Evolutionary conservation across 2,113 vertebrate genomes (phyloP).

Genomic region (Malurus alboscapulatus): DNA sequence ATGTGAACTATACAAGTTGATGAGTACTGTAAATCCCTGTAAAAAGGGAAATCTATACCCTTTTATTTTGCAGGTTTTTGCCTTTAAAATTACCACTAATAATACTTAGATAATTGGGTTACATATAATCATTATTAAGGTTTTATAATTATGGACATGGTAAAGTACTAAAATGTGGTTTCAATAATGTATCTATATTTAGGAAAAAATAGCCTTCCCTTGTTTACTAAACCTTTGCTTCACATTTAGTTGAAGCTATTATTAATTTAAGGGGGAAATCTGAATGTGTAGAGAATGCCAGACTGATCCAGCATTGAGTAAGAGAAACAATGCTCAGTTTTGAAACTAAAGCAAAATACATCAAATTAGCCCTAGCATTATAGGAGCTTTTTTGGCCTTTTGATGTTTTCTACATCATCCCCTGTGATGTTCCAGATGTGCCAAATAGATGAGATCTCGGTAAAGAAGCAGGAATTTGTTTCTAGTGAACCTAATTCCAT

Average conservation of each 20-base stretch:
- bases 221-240: constrained; percentile 19
- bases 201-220: neutral
- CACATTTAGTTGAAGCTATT: neutral
- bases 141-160: constrained; percentile 45
- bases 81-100: constrained; percentile 47
- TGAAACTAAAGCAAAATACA: neutral
- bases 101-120: constrained; percentile 31
- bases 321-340: constrained; percentile 11
- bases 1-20: constrained; percentile 90
- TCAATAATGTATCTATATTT: neutral
- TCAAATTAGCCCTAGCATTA: constrained; percentile 29
- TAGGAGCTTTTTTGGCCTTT: constrained; percentile 3
- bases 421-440: constrained; percentile 23
- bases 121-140: constrained; percentile 31
- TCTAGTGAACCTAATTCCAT: neutral
- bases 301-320: neutral
- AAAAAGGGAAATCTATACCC: constrained; percentile 66
- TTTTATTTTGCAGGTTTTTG: constrained; percentile 60
- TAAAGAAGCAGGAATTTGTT: neutral
- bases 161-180: constrained; percentile 12
- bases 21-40: constrained; percentile 84
- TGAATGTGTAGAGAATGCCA: neutral
- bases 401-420: constrained; percentile 14
- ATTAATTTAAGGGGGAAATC: neutral
- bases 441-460: neutral